phyloP scores from a whole-genome alignment of 2,888 invertebrate genomes.

The Rhagonycha fulva region DNA sequence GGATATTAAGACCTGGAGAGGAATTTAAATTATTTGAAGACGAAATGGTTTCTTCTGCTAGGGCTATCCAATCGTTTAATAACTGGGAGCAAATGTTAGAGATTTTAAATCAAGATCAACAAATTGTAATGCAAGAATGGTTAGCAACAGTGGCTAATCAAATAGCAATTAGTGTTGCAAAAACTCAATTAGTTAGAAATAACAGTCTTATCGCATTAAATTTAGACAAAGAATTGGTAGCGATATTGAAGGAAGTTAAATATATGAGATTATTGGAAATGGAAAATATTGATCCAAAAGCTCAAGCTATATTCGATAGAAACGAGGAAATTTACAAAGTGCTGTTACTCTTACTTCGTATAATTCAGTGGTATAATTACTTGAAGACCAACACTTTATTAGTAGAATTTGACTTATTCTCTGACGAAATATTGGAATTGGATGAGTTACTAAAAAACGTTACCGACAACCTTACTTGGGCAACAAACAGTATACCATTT shows the following conservation, averaged over 20 bases:
- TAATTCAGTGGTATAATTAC: conserved; percentile 83
- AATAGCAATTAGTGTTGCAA: conserved; percentile 65
- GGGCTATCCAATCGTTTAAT: conserved; percentile 58
- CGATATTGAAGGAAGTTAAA: conserved; percentile 79
- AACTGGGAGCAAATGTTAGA: conserved; percentile 71
- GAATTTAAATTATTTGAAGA: conserved; percentile 68
- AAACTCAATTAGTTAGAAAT: conserved; percentile 63
- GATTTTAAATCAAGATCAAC: conserved; percentile 66
- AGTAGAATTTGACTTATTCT: conserved; percentile 78
- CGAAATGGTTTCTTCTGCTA: conserved; percentile 62
- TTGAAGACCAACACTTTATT: conserved; percentile 72
- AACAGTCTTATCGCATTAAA: conserved; percentile 64
- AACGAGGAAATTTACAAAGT: conserved; percentile 67
- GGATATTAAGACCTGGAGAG: conserved; percentile 64
- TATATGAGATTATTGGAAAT: conserved; percentile 62
- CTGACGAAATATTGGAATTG: conserved; percentile 75
- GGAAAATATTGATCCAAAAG: conserved; percentile 65
- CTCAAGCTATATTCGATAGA: conserved; percentile 66
- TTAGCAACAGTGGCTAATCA: conserved; percentile 65
- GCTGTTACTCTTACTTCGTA: conserved; percentile 56
- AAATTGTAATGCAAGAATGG: conserved; percentile 73
- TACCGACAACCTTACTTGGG: conserved; percentile 77
- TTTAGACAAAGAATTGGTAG: conserved; percentile 70
- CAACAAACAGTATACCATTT: conserved; percentile 68
- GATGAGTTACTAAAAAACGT: conserved; percentile 72